A percentile compares a stretch with the other conserved stretches of the same genome.
Evolutionary conservation across 2,888 invertebrate genomes (phyloP).

Genomic region (Beris morrisii): DNA sequence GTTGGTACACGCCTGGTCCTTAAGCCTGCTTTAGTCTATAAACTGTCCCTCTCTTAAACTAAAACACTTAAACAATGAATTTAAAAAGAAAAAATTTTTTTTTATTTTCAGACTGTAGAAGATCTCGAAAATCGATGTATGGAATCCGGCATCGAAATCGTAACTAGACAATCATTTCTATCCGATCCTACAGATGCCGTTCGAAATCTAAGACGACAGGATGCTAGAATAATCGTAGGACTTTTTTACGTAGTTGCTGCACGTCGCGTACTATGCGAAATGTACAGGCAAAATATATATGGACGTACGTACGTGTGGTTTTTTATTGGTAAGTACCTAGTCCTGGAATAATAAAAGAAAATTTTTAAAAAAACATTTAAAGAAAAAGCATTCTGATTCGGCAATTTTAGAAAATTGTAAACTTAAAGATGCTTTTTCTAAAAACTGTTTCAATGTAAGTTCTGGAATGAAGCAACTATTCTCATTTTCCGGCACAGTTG

Average conservation of each 20-base stretch:
- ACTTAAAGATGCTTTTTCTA: too few relatives aligned
- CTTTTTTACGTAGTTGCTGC: slow-evolving; percentile 98
- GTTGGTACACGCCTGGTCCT: too few relatives aligned
- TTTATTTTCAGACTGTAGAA: slow-evolving; percentile 81
- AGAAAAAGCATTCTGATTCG: too few relatives aligned
- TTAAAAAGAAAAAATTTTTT: slow-evolving; percentile 7
- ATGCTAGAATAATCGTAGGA: slow-evolving; percentile 97
- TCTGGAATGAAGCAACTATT: too few relatives aligned
- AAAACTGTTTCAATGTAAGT: too few relatives aligned
- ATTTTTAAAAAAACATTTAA: too few relatives aligned
- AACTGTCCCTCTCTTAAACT: too few relatives aligned
- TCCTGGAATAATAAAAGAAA: too few relatives aligned
- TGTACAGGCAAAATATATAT: slow-evolving; percentile 90
- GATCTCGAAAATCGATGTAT: slow-evolving; percentile 94
- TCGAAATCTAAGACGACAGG: slow-evolving; percentile 89
- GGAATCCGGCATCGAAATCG: slow-evolving; percentile 90
- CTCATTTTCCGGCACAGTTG: too few relatives aligned
- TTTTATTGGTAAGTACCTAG: slow-evolving; percentile 79
- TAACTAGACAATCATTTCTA: slow-evolving; percentile 94
- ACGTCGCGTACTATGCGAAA: slow-evolving; percentile 92
- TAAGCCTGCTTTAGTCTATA: too few relatives aligned
- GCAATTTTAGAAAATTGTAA: too few relatives aligned
- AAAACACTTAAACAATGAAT: too few relatives aligned
- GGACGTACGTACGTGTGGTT: slow-evolving; percentile 99
- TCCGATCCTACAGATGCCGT: slow-evolving; percentile 97